phyloP scores from a whole-genome alignment of 2,113 vertebrate genomes.

The Halcyon senegalensis region DNA sequence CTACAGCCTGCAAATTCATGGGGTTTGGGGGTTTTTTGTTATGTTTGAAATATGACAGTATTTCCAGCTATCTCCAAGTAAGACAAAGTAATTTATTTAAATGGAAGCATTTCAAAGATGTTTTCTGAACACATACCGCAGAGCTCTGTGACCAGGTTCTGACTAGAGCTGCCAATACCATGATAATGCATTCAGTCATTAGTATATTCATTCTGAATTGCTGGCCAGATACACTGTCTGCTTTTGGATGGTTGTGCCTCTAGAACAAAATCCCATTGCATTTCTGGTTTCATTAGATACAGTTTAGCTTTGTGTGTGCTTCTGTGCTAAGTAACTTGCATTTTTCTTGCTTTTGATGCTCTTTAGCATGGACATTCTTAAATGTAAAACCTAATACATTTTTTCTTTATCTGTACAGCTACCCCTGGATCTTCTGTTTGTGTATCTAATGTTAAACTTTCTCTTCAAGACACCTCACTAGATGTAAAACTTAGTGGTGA shows the following conservation, averaged over 20 bases:
- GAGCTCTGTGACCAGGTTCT: background rate
- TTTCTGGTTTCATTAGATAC: background rate
- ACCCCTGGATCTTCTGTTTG: conserved; percentile 44
- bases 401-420: conserved; percentile 48
- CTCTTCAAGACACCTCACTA: conserved; percentile 24
- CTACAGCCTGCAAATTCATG: background rate
- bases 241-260: background rate
- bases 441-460: conserved; percentile 9
- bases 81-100: background rate
- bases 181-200: background rate
- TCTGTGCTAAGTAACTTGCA: background rate
- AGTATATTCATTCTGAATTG: background rate
- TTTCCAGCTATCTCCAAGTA: background rate
- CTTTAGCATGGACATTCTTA: background rate
- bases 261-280: background rate
- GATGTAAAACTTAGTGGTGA: background rate
- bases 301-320: background rate
- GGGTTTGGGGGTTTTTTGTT: background rate
- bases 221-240: background rate
- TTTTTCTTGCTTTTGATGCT: background rate
- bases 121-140: background rate
- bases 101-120: background rate
- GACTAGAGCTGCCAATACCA: background rate
- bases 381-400: background rate
- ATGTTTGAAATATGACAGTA: background rate